Evolutionary conservation across 2,113 vertebrate genomes (phyloP).

Genomic region (Talpa occidentalis): DNA sequence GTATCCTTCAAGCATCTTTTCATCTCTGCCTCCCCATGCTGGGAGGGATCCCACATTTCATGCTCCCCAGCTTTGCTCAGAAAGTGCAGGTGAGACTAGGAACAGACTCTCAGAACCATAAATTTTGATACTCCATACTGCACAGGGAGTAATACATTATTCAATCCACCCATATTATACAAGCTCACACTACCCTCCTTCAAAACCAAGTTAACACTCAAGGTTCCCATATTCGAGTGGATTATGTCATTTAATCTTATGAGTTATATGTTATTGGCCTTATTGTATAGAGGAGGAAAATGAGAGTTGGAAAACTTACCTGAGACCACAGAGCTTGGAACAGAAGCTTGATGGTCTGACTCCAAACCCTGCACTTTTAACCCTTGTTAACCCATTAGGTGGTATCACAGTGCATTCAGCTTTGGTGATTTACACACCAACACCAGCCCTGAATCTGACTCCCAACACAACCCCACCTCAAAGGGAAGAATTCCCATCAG

Average conservation of each 20-base stretch:
- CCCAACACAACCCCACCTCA: background rate
- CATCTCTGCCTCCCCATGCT: background rate
- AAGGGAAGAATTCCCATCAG: background rate
- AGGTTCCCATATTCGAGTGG: background rate
- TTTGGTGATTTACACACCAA: background rate
- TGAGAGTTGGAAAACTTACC: background rate
- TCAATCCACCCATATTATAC: background rate
- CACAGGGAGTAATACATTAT: background rate
- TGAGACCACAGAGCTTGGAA: background rate
- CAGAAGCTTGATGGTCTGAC: background rate
- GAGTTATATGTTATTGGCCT: background rate
- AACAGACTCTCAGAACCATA: background rate
- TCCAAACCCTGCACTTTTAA: background rate
- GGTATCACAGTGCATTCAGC: background rate
- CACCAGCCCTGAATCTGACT: background rate
- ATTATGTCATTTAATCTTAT: background rate
- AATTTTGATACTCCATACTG: background rate
- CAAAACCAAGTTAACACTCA: background rate
- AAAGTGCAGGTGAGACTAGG: background rate
- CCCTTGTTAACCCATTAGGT: background rate
- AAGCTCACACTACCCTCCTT: background rate
- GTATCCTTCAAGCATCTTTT: background rate
- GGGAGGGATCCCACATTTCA: background rate
- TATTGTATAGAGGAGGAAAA: background rate
- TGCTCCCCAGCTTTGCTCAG: background rate